Evolutionary conservation across 2,888 invertebrate species (phyloP).

Genomic region (Galeopsomyia nigrocyanea): DNA sequence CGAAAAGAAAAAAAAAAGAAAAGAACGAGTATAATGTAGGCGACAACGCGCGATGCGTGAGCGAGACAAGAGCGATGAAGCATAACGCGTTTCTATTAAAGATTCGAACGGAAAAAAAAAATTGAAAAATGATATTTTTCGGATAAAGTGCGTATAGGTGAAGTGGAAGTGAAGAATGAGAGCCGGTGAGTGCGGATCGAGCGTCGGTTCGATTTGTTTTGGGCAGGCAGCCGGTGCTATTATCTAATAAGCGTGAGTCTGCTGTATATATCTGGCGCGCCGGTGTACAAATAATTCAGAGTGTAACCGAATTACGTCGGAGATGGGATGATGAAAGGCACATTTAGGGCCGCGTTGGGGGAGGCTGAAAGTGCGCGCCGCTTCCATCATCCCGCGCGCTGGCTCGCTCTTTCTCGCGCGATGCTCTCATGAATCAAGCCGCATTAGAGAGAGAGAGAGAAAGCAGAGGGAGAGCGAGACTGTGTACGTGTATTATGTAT

Average conservation of each 20-base stretch:
- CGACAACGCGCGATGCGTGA: background rate
- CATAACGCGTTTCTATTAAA: background rate
- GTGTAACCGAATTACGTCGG: slow-evolving; percentile 66
- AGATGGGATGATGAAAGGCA: slow-evolving; percentile 67
- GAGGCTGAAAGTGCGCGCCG: slow-evolving; percentile 55
- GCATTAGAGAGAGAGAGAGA: slow-evolving; percentile 57
- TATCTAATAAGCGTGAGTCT: slow-evolving; percentile 43
- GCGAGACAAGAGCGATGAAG: background rate
- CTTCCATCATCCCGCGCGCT: too few relatives aligned
- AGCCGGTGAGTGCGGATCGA: background rate
- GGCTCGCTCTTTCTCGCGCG: background rate
- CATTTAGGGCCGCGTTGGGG: slow-evolving; percentile 57
- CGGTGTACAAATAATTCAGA: slow-evolving; percentile 66
- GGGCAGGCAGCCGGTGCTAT: slow-evolving; percentile 16
- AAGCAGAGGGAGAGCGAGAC: slow-evolving; percentile 30
- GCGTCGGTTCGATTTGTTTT: slow-evolving; percentile 22
- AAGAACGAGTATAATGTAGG: slow-evolving; percentile 13
- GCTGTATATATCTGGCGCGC: background rate
- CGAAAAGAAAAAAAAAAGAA: background rate
- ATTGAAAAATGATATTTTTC: too few relatives aligned
- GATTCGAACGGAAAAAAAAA: too few relatives aligned
- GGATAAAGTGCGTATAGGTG: too few relatives aligned
- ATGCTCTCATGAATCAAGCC: slow-evolving; percentile 67
- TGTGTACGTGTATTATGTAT: background rate
- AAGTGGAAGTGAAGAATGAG: too few relatives aligned